Evolutionary conservation across 2,113 vertebrate genomes (phyloP).

Genomic region (Xenopus laevis): DNA sequence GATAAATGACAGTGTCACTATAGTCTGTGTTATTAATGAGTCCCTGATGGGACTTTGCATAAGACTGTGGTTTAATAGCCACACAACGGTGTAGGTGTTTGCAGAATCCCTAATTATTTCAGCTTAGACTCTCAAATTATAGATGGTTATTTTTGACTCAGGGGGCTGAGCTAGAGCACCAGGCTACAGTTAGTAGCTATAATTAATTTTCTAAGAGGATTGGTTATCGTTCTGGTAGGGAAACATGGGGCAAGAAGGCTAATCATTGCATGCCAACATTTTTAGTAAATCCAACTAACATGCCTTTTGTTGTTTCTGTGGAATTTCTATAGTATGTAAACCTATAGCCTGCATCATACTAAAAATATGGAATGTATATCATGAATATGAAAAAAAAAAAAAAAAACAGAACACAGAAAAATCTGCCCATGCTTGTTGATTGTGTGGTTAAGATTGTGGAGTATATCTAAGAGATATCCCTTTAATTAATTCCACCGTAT

Average conservation of each 20-base stretch:
- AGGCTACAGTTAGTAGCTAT: slow-evolving; percentile 61
- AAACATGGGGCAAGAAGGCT: slow-evolving; percentile 4
- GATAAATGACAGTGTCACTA: slow-evolving; percentile 60
- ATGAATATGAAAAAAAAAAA: too few relatives aligned
- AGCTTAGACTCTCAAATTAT: slow-evolving; percentile 59
- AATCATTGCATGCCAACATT: slow-evolving; percentile 22
- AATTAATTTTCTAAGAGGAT: slow-evolving; percentile 62
- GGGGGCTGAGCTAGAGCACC: slow-evolving; percentile 39
- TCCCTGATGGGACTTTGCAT: slow-evolving; percentile 61
- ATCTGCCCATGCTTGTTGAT: too few relatives aligned
- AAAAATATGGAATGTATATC: too few relatives aligned
- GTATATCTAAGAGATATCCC: too few relatives aligned
- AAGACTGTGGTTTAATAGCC: slow-evolving; percentile 70
- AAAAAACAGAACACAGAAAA: too few relatives aligned
- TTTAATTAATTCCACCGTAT: too few relatives aligned
- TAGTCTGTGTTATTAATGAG: slow-evolving; percentile 64
- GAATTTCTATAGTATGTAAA: too few relatives aligned
- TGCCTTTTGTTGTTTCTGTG: too few relatives aligned
- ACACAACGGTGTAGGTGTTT: slow-evolving; percentile 56
- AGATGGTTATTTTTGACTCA: slow-evolving; percentile 56
- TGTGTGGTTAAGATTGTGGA: too few relatives aligned
- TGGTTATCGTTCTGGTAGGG: slow-evolving; percentile 18
- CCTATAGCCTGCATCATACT: too few relatives aligned
- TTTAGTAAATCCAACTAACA: not conserved
- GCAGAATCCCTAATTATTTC: slow-evolving; percentile 66